Base-by-base conservation (phyloP, 2,888 invertebrate genomes). In the Eupithecia subfuscata region DNA sequence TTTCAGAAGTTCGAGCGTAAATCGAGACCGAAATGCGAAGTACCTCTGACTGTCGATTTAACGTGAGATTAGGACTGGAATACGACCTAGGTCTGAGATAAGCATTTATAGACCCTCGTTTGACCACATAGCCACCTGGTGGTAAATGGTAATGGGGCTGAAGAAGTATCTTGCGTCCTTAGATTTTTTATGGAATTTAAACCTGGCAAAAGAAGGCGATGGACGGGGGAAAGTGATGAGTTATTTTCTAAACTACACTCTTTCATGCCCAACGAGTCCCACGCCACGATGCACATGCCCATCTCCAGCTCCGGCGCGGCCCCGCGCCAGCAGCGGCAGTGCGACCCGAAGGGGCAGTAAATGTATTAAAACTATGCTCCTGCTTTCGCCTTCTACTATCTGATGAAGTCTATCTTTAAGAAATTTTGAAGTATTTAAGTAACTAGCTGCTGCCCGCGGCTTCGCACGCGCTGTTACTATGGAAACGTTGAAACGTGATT, bases 121-220 rank as follows among this genome's bases (percentile, higher is more conserved):
- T 67, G 67, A 67, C 67, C 67, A 40, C 67, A 67, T 40, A 67
- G 37, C n/a, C 65, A 65, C 65, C 65, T 67, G 67, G 65, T 65
- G 65, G 67, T 40, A 34, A 64, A 64, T 64, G 64, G 34, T 67
- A 40, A 67, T 12, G 67, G 30, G 22, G 30, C 18, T 67, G n/a
- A 37, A 34, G 16, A 34, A 34, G 12, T 43, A 43, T 43, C n/a
- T 14, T 14, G 43, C 43, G 43, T 43, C 14, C 43, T 43, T 12
- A 22, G 60, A 60, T 60, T 60, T 9, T 56, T 56, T 5, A 60
- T 60, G 5, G 25, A 4, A 22, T 25, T 25, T 25, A 56, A 25
- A 56, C 22, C 8, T n/a, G 52, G n/a, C 4, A 18, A 48, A 18
- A 18, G 40, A 18, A 48, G 18, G 18, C 48, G 18, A 8, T 18